These are phyloP conservation scores for Diadophis punctatus DNA, from an alignment of 2,113 vertebrate genomes.

Conservation along the genomic window DNA sequence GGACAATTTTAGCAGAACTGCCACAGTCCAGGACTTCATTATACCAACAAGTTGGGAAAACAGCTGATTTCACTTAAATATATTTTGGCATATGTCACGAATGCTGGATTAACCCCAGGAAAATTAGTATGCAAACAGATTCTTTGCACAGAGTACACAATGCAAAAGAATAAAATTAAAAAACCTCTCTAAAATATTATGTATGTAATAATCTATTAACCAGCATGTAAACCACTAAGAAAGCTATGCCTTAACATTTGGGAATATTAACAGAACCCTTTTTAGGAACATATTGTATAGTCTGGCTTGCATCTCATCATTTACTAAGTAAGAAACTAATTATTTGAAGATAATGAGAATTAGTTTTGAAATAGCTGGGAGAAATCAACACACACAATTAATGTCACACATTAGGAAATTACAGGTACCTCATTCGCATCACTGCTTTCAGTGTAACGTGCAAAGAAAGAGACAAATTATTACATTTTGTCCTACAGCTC, in stretches of 20 bases:
- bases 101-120: neutral
- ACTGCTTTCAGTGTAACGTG: constrained; percentile 42
- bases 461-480: constrained; percentile 48
- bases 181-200: constrained; percentile 39
- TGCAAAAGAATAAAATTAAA: constrained; percentile 32
- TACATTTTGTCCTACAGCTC: constrained; percentile 58
- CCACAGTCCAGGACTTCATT: neutral
- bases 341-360: constrained; percentile 68
- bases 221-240: constrained; percentile 48
- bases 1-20: neutral
- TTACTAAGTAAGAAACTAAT: constrained; percentile 68
- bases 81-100: neutral
- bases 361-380: constrained; percentile 64
- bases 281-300: constrained; percentile 59
- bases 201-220: constrained; percentile 25
- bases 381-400: constrained; percentile 63
- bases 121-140: neutral
- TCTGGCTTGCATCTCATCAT: constrained; percentile 64
- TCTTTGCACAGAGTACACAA: neutral
- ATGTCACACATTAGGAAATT: constrained; percentile 61
- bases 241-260: constrained; percentile 61
- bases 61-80: neutral
- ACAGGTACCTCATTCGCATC: constrained; percentile 59
- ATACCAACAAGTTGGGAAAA: neutral
- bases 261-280: constrained; percentile 48